Conservation (phyloP, 2,888 invertebrate species). For the Eucriotettix oculatus region DNA sequence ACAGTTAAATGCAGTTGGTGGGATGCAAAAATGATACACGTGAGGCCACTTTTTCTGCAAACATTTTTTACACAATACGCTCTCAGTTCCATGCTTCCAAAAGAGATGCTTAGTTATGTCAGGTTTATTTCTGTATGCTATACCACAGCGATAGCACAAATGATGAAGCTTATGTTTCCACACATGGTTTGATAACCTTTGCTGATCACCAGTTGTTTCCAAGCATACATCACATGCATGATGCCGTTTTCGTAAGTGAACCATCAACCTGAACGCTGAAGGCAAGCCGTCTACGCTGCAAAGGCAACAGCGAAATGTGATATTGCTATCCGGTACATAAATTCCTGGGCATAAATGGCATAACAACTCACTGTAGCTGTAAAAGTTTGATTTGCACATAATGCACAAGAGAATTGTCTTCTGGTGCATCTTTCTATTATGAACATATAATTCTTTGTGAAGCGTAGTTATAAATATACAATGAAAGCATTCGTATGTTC, state of each 20-base stretch:
- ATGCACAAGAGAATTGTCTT: slow-evolving; percentile 66
- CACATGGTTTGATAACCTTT: slow-evolving; percentile 67
- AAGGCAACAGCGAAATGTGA: slow-evolving; percentile 65
- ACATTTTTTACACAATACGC: slow-evolving; percentile 68
- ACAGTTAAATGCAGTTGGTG: slow-evolving; percentile 59
- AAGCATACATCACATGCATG: slow-evolving; percentile 76
- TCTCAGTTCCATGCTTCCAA: slow-evolving; percentile 87
- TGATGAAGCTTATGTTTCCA: slow-evolving; percentile 84
- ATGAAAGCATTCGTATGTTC: slow-evolving; percentile 71
- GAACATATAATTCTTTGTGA: slow-evolving; percentile 72
- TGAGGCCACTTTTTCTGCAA: slow-evolving; percentile 84
- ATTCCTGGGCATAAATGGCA: slow-evolving; percentile 76
- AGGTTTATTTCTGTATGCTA: slow-evolving; percentile 72
- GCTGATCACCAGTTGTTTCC: slow-evolving; percentile 63
- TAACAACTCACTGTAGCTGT: slow-evolving; percentile 70
- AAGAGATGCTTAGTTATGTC: slow-evolving; percentile 80
- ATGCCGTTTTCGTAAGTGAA: slow-evolving; percentile 68
- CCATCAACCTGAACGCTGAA: slow-evolving; percentile 78
- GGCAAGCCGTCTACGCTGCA: slow-evolving; percentile 61
- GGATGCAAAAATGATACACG: slow-evolving; percentile 78
- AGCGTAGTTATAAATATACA: slow-evolving; percentile 60
- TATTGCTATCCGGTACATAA: slow-evolving; percentile 40
- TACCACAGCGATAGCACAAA: slow-evolving; percentile 72
- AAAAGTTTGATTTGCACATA: slow-evolving; percentile 77
- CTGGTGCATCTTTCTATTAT: slow-evolving; percentile 74